These are phyloP conservation scores for Epistrophella euchroma DNA, from an alignment of 2,888 invertebrate species.

Conservation along the genomic window DNA sequence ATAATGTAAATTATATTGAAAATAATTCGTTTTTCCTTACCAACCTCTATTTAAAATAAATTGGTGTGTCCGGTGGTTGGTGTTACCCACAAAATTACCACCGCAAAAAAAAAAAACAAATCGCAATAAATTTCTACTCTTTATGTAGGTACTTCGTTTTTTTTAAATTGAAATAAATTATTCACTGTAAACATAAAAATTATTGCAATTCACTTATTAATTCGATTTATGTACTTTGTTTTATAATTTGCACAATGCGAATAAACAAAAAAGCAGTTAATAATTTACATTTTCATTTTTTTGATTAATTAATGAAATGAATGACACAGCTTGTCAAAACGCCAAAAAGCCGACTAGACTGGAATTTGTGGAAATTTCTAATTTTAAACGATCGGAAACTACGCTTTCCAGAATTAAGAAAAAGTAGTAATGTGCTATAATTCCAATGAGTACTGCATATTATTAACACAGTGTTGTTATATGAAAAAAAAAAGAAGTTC, in stretches of 20 bases:
- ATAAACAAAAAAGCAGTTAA: conserved; percentile 16
- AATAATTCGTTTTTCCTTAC: conserved; percentile 24
- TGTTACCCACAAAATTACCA: conserved; percentile 7
- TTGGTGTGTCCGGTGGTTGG: conserved; percentile 25
- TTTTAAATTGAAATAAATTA: background rate
- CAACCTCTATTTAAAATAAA: conserved; percentile 46
- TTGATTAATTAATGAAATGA: conserved; percentile 39
- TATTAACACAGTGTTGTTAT: background rate
- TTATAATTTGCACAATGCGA: background rate
- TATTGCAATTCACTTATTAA: background rate
- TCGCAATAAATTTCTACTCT: background rate
- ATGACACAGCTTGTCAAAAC: conserved; percentile 53
- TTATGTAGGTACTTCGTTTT: background rate
- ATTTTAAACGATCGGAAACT: background rate
- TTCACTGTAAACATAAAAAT: background rate
- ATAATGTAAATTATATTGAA: background rate
- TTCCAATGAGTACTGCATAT: background rate
- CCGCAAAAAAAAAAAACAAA: background rate
- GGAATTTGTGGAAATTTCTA: background rate
- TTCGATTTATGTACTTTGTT: background rate
- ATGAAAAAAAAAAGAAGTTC: background rate
- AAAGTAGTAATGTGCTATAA: background rate
- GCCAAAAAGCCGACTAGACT: conserved; percentile 39
- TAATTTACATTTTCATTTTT: too few species aligned
- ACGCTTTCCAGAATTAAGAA: background rate